Base-by-base conservation (phyloP, 2,797 vertebrate genomes). In the Austrolebias charrua region DNA sequence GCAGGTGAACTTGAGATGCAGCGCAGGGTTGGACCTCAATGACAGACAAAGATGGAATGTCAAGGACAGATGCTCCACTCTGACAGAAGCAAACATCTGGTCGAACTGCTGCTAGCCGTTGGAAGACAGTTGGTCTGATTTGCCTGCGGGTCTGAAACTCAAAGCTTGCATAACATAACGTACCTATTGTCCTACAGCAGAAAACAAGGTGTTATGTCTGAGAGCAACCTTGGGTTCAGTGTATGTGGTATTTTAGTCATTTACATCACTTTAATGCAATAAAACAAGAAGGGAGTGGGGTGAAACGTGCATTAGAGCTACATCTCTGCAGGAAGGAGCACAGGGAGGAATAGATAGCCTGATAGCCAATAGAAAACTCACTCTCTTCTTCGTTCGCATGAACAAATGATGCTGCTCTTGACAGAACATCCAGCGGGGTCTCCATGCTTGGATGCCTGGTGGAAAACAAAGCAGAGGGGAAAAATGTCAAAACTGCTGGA, bases 401-500 rank as follows among this genome's bases (percentile, higher is more conserved):
- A 59, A 99, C 94, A 84, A 97, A 93, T 45, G 96, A 99, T 19
- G 98, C 98, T 71, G 97, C 98, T 93, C 98, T 93, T 19, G 98
- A 99, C 89, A 99, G 73, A 70, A 99, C 98, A 89, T 99, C 98
- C 95, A 99, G 55, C 4, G 98, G 96, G 20, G 96, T 99, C 94
- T 99, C 98, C 98, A 99, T 99, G 88, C 93, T 95, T 90, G 88
- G 89, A 66, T 66, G 81, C 82, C 93, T 89, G 94, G 87, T 91
- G 94, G 87, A 91, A 57, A 66, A 72, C 50, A 85, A 78, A 86
- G 64, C 20, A 45, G 60, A 79, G 57, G 57, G 46, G 8, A 24
- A 75, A 60, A 53, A 58, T 49, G 7, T 59, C 42, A 60, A 44
- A 55, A 45, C 2, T 59, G 8, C 48, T 7, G 7, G 4, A 33